Conservation (phyloP, 2,113 vertebrate genomes). For the Conger conger region DNA sequence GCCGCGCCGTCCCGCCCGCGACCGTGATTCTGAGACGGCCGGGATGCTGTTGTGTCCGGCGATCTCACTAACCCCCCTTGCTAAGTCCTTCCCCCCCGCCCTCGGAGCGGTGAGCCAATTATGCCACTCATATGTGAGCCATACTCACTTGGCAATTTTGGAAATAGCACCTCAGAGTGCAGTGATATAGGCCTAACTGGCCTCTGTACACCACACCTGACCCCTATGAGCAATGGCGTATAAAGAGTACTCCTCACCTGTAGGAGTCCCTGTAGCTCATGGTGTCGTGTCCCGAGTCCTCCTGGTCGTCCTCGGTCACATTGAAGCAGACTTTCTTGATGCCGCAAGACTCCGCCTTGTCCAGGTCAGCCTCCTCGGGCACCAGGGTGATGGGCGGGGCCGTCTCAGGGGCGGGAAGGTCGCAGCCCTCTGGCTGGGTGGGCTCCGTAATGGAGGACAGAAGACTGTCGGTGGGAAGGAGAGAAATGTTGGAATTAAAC, state of each 20-base stretch:
- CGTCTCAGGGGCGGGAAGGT: constrained; percentile 71
- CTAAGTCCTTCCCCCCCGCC: too few species aligned
- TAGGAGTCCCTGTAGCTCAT: constrained; percentile 98
- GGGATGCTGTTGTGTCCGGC: too few species aligned
- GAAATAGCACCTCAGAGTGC: too few species aligned
- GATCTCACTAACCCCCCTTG: too few species aligned
- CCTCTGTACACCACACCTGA: neutral
- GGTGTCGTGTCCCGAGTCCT: constrained; percentile 97
- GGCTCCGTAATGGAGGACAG: constrained; percentile 95
- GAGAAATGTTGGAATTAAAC: neutral
- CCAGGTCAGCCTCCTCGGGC: constrained; percentile 80
- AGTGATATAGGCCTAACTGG: neutral
- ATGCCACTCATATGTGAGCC: too few species aligned
- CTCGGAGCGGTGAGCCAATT: too few species aligned
- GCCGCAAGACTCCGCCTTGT: constrained; percentile 81
- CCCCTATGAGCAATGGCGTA: neutral
- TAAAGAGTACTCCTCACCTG: constrained; percentile 71
- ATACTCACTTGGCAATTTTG: too few species aligned
- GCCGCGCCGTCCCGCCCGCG: too few species aligned
- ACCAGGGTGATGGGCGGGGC: constrained; percentile 72
- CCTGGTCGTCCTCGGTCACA: constrained; percentile 95
- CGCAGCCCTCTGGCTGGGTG: constrained; percentile 71
- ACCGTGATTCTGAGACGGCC: too few species aligned
- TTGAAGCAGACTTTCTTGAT: constrained; percentile 96
- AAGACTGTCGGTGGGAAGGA: constrained; percentile 68